Conservation (phyloP, 2,888 invertebrate genomes). For the Formica aserva region DNA sequence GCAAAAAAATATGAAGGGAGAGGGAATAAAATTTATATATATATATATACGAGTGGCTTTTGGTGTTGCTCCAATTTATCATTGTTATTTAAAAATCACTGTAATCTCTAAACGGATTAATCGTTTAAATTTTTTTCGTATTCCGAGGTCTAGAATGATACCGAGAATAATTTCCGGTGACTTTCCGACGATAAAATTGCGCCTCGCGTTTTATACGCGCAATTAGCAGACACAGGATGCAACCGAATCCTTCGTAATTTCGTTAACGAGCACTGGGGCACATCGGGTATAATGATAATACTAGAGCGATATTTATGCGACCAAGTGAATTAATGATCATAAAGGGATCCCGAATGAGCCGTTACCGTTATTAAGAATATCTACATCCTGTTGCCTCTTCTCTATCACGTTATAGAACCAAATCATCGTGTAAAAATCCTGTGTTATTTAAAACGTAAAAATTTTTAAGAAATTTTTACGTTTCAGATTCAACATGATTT, state of each 20-base stretch:
- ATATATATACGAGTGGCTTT: not conserved
- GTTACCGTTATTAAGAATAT: slow-evolving; percentile 74
- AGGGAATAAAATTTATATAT: not conserved
- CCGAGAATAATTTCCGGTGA: not conserved
- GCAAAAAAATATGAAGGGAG: too few relatives aligned
- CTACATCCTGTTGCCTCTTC: slow-evolving; percentile 63
- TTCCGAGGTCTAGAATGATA: not conserved
- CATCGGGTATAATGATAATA: slow-evolving; percentile 22
- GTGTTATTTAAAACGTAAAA: not conserved
- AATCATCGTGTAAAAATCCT: not conserved
- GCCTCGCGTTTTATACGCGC: slow-evolving; percentile 52
- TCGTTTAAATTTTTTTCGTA: not conserved
- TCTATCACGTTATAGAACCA: not conserved
- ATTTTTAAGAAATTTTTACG: too few relatives aligned
- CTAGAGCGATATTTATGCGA: slow-evolving; percentile 60
- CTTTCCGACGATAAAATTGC: not conserved
- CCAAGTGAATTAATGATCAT: slow-evolving; percentile 68
- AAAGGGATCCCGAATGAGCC: slow-evolving; percentile 68
- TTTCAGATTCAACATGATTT: not conserved
- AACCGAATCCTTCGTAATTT: slow-evolving; percentile 54
- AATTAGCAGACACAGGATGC: slow-evolving; percentile 59
- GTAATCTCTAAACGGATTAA: not conserved
- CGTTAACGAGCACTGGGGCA: slow-evolving; percentile 59
- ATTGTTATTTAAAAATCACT: not conserved
- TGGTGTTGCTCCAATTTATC: not conserved